Conservation (phyloP, 1,140 invertebrate species). For the Diprion similis region DNA sequence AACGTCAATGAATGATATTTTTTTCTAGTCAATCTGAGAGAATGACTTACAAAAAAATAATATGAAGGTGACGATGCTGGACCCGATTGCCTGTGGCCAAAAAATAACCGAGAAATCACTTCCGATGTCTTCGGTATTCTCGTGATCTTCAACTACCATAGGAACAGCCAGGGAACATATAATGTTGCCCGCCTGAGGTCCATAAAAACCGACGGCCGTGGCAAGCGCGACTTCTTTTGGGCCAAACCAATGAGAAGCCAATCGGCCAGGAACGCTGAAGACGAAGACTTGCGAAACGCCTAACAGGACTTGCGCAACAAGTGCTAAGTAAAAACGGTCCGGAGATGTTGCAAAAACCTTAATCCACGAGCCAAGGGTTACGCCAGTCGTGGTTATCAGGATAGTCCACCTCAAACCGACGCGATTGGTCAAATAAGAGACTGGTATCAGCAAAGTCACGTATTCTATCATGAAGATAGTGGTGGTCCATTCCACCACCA, state of each 20-base stretch:
- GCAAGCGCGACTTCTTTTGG: constrained; percentile 75
- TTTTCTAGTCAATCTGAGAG: background rate
- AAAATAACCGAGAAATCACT: constrained; percentile 44
- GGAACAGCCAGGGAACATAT: constrained; percentile 49
- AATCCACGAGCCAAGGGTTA: constrained; percentile 73
- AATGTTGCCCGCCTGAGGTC: constrained; percentile 71
- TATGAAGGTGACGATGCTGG: constrained; percentile 64
- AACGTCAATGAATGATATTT: background rate
- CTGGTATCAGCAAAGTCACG: constrained; percentile 64
- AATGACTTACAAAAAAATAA: constrained; percentile 66
- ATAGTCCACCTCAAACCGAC: constrained; percentile 53
- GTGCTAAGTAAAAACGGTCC: constrained; percentile 66
- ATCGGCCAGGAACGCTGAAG: constrained; percentile 73
- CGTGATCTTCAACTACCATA: constrained; percentile 50
- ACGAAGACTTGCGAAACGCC: constrained; percentile 61
- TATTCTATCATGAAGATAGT: background rate
- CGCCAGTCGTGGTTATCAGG: constrained; percentile 44
- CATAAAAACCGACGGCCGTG: constrained; percentile 79
- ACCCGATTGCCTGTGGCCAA: constrained; percentile 64
- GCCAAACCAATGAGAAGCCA: constrained; percentile 71
- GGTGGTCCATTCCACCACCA: no score
- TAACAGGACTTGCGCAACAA: background rate
- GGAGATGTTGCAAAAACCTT: constrained; percentile 70
- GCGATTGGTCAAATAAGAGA: constrained; percentile 68
- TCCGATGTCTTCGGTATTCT: constrained; percentile 48